Base-by-base conservation (phyloP, 1,140 invertebrate genomes). In the Drosophila subpulchrella region DNA sequence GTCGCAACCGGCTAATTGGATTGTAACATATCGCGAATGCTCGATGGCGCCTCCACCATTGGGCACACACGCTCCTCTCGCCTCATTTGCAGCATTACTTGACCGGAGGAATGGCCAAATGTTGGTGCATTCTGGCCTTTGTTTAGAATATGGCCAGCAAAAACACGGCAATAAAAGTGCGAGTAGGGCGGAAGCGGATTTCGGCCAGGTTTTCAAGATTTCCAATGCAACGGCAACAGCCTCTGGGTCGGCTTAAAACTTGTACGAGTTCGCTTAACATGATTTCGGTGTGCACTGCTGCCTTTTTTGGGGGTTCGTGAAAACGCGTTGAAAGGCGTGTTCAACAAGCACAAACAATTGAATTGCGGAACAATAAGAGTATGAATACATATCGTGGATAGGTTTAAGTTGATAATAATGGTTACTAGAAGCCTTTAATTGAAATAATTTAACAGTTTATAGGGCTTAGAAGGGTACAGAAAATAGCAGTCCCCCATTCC, bases 1-100 rank as follows among this genome's bases (percentile, higher is more conserved):
- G 61, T 74, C 53, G 72, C 71, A 61, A 13, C 13, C 7, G 53
- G 53, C 90, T 92, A 92, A 92, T 92, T 92, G 91, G 91, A 92
- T 92, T 92, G 90, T 75, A 89, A 91, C 81, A 91, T 83, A 90
- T 91, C 55, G 76, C 53, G 54, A 27, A 50, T 81, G 34, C 70
- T 38, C 68, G 44, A 38, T 41, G 74, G 60, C 51, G 57, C 46
- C 74, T 15, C 15, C 20, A 51, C 65, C 70, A 78, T 70, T 81
- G 71, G 61, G 71, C 75, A 54, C 67, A 73, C 67, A 70, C 46
- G 44, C 46, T 55, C 42, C 36, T 41, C 56, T 73, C 46, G 68
- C 39, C 65, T 78, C 53, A 63, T 72, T 84, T 78, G 50, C 66
- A 50, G 57, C 56, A 86, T 86, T 86, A 89, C 83, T 88, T 54